Evolutionary conservation across 2,113 vertebrate genomes (phyloP), one percentile per base, ranked within the genome.

Genomic region (Leiothrix lutea): DNA sequence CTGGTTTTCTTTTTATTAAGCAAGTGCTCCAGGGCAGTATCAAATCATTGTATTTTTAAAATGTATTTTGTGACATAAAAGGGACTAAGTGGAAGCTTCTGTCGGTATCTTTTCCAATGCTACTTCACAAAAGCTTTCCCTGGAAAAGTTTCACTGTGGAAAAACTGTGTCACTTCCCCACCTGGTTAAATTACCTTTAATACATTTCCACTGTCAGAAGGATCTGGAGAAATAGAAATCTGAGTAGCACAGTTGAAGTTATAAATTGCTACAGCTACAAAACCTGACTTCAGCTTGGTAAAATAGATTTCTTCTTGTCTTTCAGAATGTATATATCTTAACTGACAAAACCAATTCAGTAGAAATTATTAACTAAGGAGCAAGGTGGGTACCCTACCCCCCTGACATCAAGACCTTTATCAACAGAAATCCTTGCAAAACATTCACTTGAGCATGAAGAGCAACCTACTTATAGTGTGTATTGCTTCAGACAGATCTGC

Each of bases 1-100:
- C 42, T 85, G 33, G 57, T 60, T 88, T 95, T 92, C 90, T 73
- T 96, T 95, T 89, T 80, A 70, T 89, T 80, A 93, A 74, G 54
- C 44, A 66, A 66, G 64, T 88, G 48, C 62, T 95, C 24, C 35
- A 73, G 81, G 85, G 74, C 51, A 92, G 60, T 73, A 80, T 64
- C 71, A 70, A 80, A 70, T 77, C 3, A 82, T 51, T 90, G 58
- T 95, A 80, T 65, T 90, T 89, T 93, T 47, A 7, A 90, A 80
- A 73, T 47, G 24, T 74, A 23, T 87, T 80, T 90, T 80, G 64
- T 86, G 51, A 67, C 85, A 62, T 54, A 36, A 95, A 88, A 92
- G 62, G 38, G 24, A 69, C 94, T 88, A 90, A 94, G 69, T 62
- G 60, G 90, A 87, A 93, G 56, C 78, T 88, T 93, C 67, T 88